Conservation (phyloP, 2,113 vertebrate species). For the Cyphomyrus plagiostoma region DNA sequence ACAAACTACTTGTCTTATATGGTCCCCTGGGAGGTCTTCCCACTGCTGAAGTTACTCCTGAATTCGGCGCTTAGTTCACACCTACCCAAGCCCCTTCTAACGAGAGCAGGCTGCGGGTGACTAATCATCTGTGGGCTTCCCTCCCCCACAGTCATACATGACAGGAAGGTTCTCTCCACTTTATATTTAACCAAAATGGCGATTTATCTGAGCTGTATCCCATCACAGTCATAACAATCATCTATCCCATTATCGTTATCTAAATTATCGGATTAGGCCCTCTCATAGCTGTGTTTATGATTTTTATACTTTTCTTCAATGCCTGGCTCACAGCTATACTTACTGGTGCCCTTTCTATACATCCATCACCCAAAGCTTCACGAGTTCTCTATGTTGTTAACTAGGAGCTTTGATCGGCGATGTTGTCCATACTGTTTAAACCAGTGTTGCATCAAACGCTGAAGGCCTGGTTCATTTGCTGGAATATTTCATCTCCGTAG, state of each 20-base stretch:
- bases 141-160: neutral
- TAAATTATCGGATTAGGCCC: neutral
- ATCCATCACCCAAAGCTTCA: neutral
- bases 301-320: neutral
- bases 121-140: neutral
- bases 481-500: neutral
- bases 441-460: neutral
- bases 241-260: neutral
- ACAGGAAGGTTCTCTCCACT: neutral
- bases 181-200: neutral
- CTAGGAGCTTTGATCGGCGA: neutral
- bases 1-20: constrained; percentile 32
- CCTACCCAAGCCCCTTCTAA: neutral
- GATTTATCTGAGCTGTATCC: neutral
- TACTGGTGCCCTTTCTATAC: neutral
- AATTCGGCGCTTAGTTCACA: neutral
- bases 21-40: neutral
- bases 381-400: neutral
- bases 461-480: neutral
- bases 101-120: neutral
- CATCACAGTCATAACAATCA: neutral
- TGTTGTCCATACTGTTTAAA: neutral
- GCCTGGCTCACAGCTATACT: neutral
- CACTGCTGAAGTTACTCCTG: neutral
- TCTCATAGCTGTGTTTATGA: neutral